Evolutionary conservation across 2,113 vertebrate species (phyloP).

Genomic region (Oreochromis niloticus): DNA sequence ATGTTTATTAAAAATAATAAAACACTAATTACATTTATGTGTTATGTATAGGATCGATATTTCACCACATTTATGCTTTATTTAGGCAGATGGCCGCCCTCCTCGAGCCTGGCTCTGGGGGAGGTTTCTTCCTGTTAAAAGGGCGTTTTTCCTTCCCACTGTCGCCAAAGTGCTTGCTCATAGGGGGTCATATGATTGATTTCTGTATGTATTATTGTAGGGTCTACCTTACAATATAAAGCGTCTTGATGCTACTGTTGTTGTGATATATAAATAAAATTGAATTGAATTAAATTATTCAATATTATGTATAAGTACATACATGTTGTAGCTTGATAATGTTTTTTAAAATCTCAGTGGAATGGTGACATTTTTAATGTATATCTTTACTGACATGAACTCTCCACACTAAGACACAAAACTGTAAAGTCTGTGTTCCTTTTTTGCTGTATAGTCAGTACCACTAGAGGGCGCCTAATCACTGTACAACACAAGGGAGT

Average conservation of each 20-base stretch:
- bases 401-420: neutral
- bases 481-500: rapidly evolving
- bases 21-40: neutral
- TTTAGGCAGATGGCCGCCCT: neutral
- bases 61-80: neutral
- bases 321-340: neutral
- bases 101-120: neutral
- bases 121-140: neutral
- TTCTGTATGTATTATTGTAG: neutral
- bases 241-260: rapidly evolving
- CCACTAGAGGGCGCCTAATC: neutral
- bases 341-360: neutral
- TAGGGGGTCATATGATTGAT: neutral
- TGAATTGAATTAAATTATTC: neutral
- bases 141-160: neutral
- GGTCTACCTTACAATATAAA: neutral
- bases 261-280: neutral
- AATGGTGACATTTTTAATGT: neutral
- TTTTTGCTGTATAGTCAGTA: neutral
- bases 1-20: neutral
- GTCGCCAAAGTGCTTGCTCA: neutral
- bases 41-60: neutral
- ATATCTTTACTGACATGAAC: neutral
- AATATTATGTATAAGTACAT: neutral
- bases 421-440: neutral